Conservation (phyloP, 2,113 vertebrate species). For the Neomonachus schauinslandi region DNA sequence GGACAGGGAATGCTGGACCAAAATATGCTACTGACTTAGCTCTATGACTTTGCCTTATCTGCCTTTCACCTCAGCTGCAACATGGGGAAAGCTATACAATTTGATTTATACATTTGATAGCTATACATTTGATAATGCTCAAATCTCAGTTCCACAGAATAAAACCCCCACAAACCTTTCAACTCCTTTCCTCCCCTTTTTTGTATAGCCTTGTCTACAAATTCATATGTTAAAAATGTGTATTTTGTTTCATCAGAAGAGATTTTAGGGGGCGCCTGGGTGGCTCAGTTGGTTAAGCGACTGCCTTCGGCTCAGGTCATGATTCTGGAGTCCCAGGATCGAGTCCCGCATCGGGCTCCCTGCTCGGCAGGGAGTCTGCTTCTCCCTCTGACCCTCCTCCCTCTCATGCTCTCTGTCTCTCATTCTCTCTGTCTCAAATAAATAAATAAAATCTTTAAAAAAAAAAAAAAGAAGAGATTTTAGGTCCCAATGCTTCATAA, state of each 20-base stretch:
- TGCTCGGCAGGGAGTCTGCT: no score
- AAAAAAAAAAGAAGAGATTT: constrained; percentile 43
- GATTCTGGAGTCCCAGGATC: no score
- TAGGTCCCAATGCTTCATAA: constrained; percentile 16
- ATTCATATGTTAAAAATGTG: constrained; percentile 47
- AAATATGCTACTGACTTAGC: not conserved
- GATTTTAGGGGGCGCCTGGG: no score
- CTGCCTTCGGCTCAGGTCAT: no score
- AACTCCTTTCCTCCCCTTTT: not conserved
- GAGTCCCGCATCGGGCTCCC: no score
- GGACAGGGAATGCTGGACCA: not conserved
- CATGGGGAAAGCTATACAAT: not conserved
- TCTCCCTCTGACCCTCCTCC: no score
- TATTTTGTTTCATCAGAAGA: not conserved
- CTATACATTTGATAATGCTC: not conserved
- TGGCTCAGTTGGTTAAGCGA: no score
- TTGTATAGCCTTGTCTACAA: not conserved
- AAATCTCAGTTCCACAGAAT: constrained; percentile 31
- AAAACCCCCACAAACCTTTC: not conserved
- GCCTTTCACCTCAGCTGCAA: not conserved
- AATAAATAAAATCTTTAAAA: no score
- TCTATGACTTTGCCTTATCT: not conserved
- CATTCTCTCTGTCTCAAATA: no score
- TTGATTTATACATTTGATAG: no score
- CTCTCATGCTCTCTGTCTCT: no score